Base-by-base conservation (phyloP, 1,140 invertebrate genomes). In the Cataglyphis hispanica region DNA sequence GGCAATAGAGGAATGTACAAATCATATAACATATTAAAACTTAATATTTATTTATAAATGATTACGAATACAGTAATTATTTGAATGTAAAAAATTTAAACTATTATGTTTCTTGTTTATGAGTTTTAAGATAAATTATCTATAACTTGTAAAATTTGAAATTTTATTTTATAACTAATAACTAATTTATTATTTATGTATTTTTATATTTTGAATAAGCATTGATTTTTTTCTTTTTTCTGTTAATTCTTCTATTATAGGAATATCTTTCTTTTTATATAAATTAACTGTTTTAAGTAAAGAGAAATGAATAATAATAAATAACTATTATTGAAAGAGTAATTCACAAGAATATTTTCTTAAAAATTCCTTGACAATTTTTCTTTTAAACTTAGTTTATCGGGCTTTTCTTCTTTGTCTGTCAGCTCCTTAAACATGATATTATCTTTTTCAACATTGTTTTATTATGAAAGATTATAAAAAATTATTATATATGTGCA, bases 1-100 rank as follows among this genome's bases (percentile, higher is more conserved):
- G 25, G 90, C 90, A 19, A 92, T 93, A 89, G 85, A 78, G 3
- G 90, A 91, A 58, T 92, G 85, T 64, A 92, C 86, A 43, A 84
- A 69, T 58, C n/a, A 53, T 60, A 67, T 43, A 78, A 78, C 0
- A 63, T 50, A 69, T 10, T 74, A 25, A 43, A 66, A 40, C 72
- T 81, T 37, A 31, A 56, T 70, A 1, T 81, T 46, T 88, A 67
- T 60, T 40, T 27, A 56, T 69, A 7, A 19, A 80, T 80, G 40
- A 11, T 31, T 37, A 8, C n/a, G 31, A 31, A 43, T 64, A 66
- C n/a, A 78, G 4, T 50, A 43, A n/a, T 25, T 58, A 27, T 4
- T 67, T 67, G 19, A 67, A 16, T 22, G 3, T 43, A 22, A 22
- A 31, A 46, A 22, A 16, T 27, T 40, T 63, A 69, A 83, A 40